Evolutionary conservation across 2,888 invertebrate species (phyloP).

Genomic region (Trileptium ribeirensis): DNA sequence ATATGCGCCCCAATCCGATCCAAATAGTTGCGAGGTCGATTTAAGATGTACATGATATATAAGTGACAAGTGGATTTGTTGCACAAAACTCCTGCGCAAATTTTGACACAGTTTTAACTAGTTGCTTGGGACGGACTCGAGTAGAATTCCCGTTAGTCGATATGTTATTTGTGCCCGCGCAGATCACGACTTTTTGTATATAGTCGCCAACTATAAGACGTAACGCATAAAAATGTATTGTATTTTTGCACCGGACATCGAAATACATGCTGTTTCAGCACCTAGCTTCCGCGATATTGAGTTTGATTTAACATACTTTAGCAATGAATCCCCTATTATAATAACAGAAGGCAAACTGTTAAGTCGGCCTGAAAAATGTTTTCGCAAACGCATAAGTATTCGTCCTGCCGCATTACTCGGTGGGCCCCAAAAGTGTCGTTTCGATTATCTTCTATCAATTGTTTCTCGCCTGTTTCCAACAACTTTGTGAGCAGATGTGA

Average conservation of each 20-base stretch:
- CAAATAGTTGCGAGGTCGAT: background rate
- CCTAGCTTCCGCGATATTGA: background rate
- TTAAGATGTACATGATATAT: background rate
- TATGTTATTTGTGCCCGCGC: too few species aligned
- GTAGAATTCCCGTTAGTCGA: background rate
- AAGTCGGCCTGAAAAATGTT: background rate
- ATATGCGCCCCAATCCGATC: background rate
- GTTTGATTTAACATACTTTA: background rate
- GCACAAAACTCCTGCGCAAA: background rate
- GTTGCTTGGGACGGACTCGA: background rate
- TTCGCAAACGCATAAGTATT: background rate
- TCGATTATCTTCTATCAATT: background rate
- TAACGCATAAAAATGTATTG: background rate
- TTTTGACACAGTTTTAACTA: background rate
- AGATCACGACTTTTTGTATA: background rate
- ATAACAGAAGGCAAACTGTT: background rate
- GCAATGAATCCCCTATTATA: background rate
- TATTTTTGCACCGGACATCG: background rate
- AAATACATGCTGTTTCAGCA: background rate
- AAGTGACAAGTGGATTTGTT: background rate
- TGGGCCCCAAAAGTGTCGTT: background rate
- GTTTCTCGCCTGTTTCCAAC: background rate
- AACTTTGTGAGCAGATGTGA: background rate
- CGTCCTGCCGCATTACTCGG: background rate
- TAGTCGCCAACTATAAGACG: background rate